Evolutionary conservation across 1,140 invertebrate genomes (phyloP), one percentile per base, ranked within the genome.

Genomic region (Yoshiicerus persimilis): DNA sequence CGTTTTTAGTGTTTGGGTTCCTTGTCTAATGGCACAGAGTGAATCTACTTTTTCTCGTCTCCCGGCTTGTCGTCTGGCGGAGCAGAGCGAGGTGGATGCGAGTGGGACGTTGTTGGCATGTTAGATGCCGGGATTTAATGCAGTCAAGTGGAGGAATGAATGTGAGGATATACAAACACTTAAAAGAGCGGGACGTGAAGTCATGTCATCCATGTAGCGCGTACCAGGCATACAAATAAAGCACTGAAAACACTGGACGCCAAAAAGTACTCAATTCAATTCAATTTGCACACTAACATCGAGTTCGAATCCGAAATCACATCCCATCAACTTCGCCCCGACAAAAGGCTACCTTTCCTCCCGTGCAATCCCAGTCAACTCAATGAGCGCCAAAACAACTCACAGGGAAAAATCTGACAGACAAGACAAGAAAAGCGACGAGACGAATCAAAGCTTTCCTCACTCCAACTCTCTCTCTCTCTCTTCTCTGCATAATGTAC

Each of bases 251-350:
- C 83, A 84, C 83, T 84, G 83, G 83, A 84, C 83, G 38, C 39
- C 38, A 84, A 41, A 84, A 84, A 84, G 83, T 84, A 56, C 83
- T 84, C 83, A 84, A 84, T 84, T 84, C 83, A 84, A 84, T 84
- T 84, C 38, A 84, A 84, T 84, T 84, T 84, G 47, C 83, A 84
- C 83, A 84, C 83, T 84, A 41, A 47, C 83, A 25, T 47, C 27
- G 83, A 39, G 77, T 83, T 34, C 77, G 34, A 84, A 84, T 84
- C 83, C 39, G 83, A 84, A 84, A 56, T 84, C 83, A 84, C 83
- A 84, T 84, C 38, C 38, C 38, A 84, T 84, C 83, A 56, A 38
- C 75, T 80, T 38, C 16, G 30, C 75, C n/a, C 20, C 75, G 34
- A 80, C 75, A 80, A 80, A 80, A 9, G 34, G 3, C 75, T 38